These are phyloP conservation scores for Crenichthys baileyi DNA, from an alignment of 2,797 vertebrate genomes.

Conservation along the genomic window DNA sequence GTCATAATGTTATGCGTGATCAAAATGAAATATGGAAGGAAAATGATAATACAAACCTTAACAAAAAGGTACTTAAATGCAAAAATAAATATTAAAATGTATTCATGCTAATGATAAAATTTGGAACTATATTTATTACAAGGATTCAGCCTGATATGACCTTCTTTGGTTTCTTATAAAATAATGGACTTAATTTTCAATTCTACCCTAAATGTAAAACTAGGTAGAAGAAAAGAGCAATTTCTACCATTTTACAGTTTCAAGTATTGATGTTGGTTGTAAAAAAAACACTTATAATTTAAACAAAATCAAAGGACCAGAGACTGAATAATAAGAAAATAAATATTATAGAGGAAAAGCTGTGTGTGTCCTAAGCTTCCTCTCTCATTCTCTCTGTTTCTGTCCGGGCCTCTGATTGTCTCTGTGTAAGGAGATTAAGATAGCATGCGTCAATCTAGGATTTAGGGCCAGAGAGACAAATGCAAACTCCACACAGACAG, in stretches of 20 bases:
- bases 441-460: conserved; percentile 82
- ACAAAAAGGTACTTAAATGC: background rate
- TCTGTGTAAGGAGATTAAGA: conserved; percentile 84
- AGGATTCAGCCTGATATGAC: background rate
- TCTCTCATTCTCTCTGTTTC: conserved; percentile 39
- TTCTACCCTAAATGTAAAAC: background rate
- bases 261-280: no score
- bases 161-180: background rate
- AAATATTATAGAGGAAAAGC: conserved; percentile 13
- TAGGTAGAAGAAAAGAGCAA: background rate
- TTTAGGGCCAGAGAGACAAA: conserved; percentile 79
- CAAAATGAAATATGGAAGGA: background rate
- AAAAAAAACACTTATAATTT: background rate
- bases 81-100: background rate
- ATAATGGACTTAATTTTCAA: background rate
- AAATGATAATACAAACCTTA: background rate
- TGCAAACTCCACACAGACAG: conserved; percentile 61
- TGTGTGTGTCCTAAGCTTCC: conserved; percentile 27
- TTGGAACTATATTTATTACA: background rate
- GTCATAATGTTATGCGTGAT: background rate
- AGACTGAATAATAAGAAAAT: conserved; percentile 27
- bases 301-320: conserved; percentile 19
- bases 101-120: background rate
- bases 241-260: background rate
- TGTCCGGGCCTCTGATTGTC: conserved; percentile 74